Evolutionary conservation across 2,113 vertebrate genomes (phyloP).

Genomic region (Hystrix cristata): DNA sequence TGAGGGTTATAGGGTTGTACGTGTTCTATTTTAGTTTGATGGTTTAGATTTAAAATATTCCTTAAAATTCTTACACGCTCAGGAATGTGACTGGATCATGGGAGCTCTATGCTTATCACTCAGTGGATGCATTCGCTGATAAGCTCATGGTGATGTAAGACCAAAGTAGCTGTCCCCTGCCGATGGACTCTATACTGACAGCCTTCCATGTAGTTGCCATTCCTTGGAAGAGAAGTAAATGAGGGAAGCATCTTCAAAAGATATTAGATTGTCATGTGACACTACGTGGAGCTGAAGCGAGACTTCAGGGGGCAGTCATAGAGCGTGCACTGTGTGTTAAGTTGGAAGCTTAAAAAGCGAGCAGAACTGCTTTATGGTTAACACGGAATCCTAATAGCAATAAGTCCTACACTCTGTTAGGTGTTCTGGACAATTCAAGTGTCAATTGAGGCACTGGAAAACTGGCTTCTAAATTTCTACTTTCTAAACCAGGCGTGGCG

Average conservation of each 20-base stretch:
- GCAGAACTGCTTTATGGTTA: neutral
- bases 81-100: neutral
- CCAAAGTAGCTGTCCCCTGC: neutral
- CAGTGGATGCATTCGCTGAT: neutral
- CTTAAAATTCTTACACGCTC: neutral
- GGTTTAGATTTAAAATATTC: neutral
- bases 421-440: neutral
- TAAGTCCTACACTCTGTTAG: neutral
- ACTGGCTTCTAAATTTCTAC: neutral
- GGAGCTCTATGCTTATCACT: neutral
- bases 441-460: neutral
- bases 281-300: neutral
- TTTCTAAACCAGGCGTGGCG: neutral
- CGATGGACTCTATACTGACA: rapidly evolving
- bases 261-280: neutral
- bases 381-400: neutral
- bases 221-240: neutral
- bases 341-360: neutral
- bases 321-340: neutral
- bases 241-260: neutral
- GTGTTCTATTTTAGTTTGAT: neutral
- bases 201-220: neutral
- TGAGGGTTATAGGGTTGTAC: neutral
- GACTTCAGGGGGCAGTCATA: neutral
- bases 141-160: neutral